Evolutionary conservation across 35 echinoderm and acorn worm genomes (phyloP).

Genomic region (Patiria miniata): DNA sequence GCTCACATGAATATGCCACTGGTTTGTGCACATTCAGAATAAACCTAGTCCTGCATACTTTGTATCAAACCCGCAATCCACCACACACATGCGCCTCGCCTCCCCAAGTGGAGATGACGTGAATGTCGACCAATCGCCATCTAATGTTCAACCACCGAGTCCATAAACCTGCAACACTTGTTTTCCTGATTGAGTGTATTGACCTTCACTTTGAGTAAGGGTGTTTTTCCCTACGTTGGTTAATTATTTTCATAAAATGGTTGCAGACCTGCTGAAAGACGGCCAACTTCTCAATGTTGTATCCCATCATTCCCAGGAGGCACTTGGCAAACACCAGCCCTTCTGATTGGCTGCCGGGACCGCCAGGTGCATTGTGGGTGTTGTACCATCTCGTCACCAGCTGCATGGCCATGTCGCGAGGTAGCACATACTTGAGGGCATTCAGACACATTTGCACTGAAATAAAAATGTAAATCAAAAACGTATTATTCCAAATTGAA

Average conservation of each 20-base stretch:
- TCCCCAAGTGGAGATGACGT: too few species aligned
- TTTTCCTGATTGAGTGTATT: too few species aligned
- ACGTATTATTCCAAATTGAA: too few species aligned
- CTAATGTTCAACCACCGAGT: too few species aligned
- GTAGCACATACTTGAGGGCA: conserved; percentile 83
- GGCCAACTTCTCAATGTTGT: conserved; percentile 54
- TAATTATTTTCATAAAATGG: background rate
- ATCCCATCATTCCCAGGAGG: conserved; percentile 85
- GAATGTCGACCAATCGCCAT: too few species aligned
- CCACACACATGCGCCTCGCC: too few species aligned
- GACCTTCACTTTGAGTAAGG: background rate
- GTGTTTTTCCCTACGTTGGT: background rate
- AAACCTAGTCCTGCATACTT: too few species aligned
- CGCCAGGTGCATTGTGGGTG: conserved; percentile 91
- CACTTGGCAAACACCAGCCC: conserved; percentile 72
- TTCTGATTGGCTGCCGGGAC: conserved; percentile 67
- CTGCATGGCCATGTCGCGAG: conserved; percentile 68
- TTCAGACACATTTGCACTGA: conserved; percentile 85
- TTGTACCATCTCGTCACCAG: conserved; percentile 84
- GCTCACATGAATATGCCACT: too few species aligned
- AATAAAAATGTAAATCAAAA: background rate
- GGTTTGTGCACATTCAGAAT: too few species aligned
- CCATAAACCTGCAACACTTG: too few species aligned
- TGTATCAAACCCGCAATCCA: too few species aligned
- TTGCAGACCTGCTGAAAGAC: conserved; percentile 62